Conservation (phyloP, 2,888 invertebrate species). For the Pammene aurita region DNA sequence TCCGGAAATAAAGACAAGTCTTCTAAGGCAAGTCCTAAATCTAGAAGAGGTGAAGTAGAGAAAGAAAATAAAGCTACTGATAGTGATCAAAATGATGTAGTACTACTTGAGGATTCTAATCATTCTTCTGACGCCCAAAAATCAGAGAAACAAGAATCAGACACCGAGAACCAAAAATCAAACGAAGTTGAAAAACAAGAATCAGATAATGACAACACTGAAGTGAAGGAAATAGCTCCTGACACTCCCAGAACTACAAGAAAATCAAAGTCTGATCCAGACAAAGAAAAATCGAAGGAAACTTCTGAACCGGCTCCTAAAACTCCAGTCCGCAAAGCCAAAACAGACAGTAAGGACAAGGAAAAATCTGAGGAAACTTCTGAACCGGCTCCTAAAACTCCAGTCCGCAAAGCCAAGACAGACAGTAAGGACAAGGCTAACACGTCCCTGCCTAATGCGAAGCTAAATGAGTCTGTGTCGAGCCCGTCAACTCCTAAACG, state of each 20-base stretch:
- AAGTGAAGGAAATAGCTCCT: background rate
- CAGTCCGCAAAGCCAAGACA: constrained; percentile 29
- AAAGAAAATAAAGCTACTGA: constrained; percentile 23
- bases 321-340: constrained; percentile 33
- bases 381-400: constrained; percentile 21
- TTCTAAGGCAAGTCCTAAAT: constrained; percentile 34
- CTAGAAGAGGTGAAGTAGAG: constrained; percentile 27
- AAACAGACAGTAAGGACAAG: constrained; percentile 49
- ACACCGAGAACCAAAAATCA: constrained; percentile 20
- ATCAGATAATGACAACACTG: constrained; percentile 14
- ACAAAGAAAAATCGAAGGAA: constrained; percentile 52
- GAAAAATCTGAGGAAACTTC: constrained; percentile 48
- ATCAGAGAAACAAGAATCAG: constrained; percentile 30
- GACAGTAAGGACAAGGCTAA: constrained; percentile 28
- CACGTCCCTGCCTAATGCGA: constrained; percentile 13
- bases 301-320: constrained; percentile 9
- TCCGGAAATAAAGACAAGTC: constrained; percentile 34
- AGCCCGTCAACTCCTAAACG: constrained; percentile 28
- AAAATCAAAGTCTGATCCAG: constrained; percentile 64
- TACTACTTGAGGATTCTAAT: constrained; percentile 47
- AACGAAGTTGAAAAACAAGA: constrained; percentile 39
- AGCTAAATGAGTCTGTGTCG: constrained; percentile 56
- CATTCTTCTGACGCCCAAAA: constrained; percentile 41
- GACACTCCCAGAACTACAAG: constrained; percentile 35
- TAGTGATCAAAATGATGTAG: constrained; percentile 30